Evolutionary conservation across 2,888 invertebrate genomes (phyloP), one percentile per base, ranked within the genome.

Genomic region (Eustalomyia histrio): DNA sequence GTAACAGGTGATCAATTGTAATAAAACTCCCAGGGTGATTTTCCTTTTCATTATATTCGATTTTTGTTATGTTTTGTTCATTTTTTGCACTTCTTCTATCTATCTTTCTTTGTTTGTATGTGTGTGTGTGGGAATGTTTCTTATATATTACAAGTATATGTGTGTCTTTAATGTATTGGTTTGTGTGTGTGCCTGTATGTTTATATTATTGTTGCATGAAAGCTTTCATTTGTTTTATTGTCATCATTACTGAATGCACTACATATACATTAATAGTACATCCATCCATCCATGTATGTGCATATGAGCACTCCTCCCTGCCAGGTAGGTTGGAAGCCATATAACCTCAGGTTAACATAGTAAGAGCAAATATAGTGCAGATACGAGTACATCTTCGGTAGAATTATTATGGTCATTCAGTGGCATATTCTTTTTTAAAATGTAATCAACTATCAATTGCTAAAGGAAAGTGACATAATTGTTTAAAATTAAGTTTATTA

Each of bases 31-130:
- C 85, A 84, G 84, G 84, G 82, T 80, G 81, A 81, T 84, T 83
- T 83, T 83, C 58, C 78, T 81, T 79, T 83, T 81, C 76, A 82
- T 81, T 82, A 83, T 76, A 74, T 83, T 79, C 79, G 65, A 74
- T 74, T 81, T 81, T 74, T 1, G 93, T 92, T 80, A 94, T 89
- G n/a, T 89, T 17, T 94, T 93, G 61, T 50, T 61, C 33, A 12
- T 53, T 61, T 53, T 60, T 47, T 67, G 14, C 67, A 55, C 55
- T 58, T 47, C 29, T 65, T 12, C 58, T 39, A n/a, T 24, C 39
- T 43, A 24, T 58, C 39, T 39, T 43, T 64, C 60, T 74, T 64
- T 74, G 64, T 39, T 17, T 65, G 33, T 60, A 53, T 57, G 57
- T 57, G 24, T 47, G n/a, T n/a, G n/a, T n/a, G n/a, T n/a, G 12